Conservation (phyloP, 2,113 vertebrate genomes). For the Zosterops borbonicus region DNA sequence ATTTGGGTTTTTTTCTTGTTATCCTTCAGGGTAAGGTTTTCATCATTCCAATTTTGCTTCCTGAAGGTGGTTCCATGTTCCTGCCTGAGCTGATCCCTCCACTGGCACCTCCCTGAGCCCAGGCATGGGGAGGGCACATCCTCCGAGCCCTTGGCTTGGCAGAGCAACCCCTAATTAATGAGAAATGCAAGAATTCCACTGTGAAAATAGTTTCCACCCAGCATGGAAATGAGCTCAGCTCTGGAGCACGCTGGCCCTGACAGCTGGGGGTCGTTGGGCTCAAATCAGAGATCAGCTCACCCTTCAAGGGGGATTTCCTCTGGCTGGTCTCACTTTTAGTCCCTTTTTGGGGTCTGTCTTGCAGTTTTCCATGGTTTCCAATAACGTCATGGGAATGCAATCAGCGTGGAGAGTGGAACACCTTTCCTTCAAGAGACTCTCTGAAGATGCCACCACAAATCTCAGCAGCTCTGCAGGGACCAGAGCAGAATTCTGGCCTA, state of each 20-base stretch:
- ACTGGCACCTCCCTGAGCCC: neutral
- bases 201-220: slow-evolving; percentile 27
- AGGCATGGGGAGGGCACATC: neutral
- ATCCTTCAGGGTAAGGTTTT: neutral
- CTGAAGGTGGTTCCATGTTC: neutral
- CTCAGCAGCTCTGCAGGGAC: neutral
- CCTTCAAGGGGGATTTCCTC: slow-evolving; percentile 6
- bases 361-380: rapidly evolving
- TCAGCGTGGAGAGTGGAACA: neutral
- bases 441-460: neutral
- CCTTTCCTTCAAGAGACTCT: neutral
- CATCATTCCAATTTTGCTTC: neutral
- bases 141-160: neutral
- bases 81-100: neutral
- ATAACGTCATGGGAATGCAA: neutral
- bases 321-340: neutral
- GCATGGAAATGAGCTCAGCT: slow-evolving; percentile 57
- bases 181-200: neutral
- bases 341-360: neutral
- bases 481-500: neutral
- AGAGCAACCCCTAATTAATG: neutral
- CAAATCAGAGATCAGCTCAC: neutral
- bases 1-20: neutral
- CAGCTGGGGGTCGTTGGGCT: neutral
- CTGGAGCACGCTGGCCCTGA: neutral